phyloP scores from a whole-genome alignment of 2,113 vertebrate genomes.

The Pteruthius melanotis region DNA sequence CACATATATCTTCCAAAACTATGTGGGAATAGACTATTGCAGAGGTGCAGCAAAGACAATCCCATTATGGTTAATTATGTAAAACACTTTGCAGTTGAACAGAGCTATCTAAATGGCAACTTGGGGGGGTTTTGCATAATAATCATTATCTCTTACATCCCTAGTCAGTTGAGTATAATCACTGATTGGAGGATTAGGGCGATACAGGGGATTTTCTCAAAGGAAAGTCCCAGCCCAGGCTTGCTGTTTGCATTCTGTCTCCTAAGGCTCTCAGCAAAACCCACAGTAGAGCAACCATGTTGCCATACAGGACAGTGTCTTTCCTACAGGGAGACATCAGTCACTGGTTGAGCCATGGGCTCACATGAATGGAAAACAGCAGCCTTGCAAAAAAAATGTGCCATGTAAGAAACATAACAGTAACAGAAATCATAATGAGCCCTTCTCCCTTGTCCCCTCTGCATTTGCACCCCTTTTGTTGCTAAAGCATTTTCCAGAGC shows the following conservation, averaged over 20 bases:
- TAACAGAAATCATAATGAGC: not conserved
- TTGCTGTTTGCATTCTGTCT: not conserved
- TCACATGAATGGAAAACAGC: not conserved
- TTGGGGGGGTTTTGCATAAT: not conserved
- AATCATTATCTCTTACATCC: slow-evolving; percentile 22
- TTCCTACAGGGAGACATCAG: not conserved
- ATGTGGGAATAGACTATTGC: not conserved
- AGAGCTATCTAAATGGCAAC: not conserved
- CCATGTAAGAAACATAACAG: not conserved
- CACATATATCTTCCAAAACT: not conserved
- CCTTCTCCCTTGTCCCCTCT: not conserved
- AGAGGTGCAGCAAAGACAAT: not conserved
- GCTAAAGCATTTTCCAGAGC: not conserved
- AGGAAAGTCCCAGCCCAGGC: not conserved
- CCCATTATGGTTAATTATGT: slow-evolving; percentile 45
- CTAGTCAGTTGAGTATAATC: slow-evolving; percentile 16
- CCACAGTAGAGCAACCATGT: rapidly evolving
- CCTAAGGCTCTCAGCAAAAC: not conserved
- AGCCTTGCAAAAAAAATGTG: not conserved
- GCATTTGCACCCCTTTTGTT: not conserved
- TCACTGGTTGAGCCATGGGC: not conserved
- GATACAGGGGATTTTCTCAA: not conserved
- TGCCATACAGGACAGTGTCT: not conserved
- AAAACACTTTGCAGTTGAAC: slow-evolving; percentile 18
- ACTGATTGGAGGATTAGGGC: not conserved